Base-by-base conservation (phyloP, 2,797 vertebrate genomes). In the Helostoma temminkii region DNA sequence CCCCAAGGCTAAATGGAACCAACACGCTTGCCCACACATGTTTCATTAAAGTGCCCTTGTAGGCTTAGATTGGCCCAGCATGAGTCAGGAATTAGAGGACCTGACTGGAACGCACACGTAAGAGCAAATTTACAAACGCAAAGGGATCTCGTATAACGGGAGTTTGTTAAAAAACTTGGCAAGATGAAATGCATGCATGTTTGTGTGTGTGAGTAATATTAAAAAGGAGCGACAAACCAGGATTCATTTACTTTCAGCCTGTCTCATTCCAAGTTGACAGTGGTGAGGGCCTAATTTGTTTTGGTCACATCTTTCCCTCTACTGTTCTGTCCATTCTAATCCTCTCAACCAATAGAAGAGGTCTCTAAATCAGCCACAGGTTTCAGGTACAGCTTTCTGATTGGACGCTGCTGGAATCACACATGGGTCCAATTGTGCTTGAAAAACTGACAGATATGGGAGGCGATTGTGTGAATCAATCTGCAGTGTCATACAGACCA, bases 341-440 rank as follows among this genome's bases (percentile, higher is more conserved):
- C 76, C 74, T 58, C 74, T 73, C 64, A 60, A 26, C 58, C 74
- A 84, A 78, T 64, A 80, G 71, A 80, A 26, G 15, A 22, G 6
- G 39, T 45, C 30, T 75, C 76, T 34, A 52, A 81, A 84, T 70
- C 56, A 80, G 66, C 66, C 55, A 58, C 50, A 47, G 55, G 71
- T 85, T 76, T 48, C n/a, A n/a, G n/a, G n/a, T 4, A 34, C 47
- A 32, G 54, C 50, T 75, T 79, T 75, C 68, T 54, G 28, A 76
- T 15, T 55, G 66, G 78, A 66, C 6, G 5, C 26, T 25, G 70
- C 56, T 60, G 24, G 62, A 79, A 54, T 78, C 69, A 81, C 86
- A 91, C 82, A 81, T 85, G 85, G 81, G 85, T 86, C 84, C 84
- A 86, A 82, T 85, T 89, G 80, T 72, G 61, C 47, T 82, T 67